Percentiles rank a stretch among this genome's conserved stretches.
phyloP scores from a whole-genome alignment of 2,113 vertebrate genomes.

The Mus spicilegus region DNA sequence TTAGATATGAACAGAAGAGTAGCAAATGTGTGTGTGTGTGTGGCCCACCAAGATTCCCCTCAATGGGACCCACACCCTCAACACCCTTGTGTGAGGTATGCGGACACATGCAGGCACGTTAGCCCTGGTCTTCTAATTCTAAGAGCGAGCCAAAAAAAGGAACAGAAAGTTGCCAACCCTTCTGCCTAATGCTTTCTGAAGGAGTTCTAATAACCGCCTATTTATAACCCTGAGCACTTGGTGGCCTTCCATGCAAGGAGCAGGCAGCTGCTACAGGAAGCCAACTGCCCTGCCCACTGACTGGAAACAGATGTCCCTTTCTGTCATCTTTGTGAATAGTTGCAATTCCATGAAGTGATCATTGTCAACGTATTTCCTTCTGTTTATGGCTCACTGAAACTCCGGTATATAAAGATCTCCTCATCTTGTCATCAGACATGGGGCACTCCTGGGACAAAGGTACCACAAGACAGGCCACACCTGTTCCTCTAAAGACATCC shows the following conservation, averaged over 20 bases:
- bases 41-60: background rate
- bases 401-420: conserved; percentile 55
- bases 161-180: conserved; percentile 18
- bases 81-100: background rate
- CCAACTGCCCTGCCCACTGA: conserved; percentile 65
- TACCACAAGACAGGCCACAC: background rate
- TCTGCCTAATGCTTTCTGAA: conserved; percentile 30
- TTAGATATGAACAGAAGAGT: conserved; percentile 10
- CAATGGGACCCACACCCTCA: background rate
- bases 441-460: background rate
- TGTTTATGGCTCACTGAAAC: conserved; percentile 61
- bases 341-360: conserved; percentile 58
- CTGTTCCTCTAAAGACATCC: background rate
- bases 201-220: conserved; percentile 46
- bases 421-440: conserved; percentile 39
- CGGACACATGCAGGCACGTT: background rate
- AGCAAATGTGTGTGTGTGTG: conserved; percentile 39
- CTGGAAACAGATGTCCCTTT: conserved; percentile 75
- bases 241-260: conserved; percentile 51
- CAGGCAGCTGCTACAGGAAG: conserved; percentile 72
- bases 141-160: conserved; percentile 29
- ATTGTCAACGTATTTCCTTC: conserved; percentile 68
- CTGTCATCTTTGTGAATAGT: conserved; percentile 69
- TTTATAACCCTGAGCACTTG: conserved; percentile 71
- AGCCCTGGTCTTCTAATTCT: background rate